These are phyloP conservation scores for Eidolon helvum DNA, from an alignment of 2,113 vertebrate genomes.

Conservation along the genomic window DNA sequence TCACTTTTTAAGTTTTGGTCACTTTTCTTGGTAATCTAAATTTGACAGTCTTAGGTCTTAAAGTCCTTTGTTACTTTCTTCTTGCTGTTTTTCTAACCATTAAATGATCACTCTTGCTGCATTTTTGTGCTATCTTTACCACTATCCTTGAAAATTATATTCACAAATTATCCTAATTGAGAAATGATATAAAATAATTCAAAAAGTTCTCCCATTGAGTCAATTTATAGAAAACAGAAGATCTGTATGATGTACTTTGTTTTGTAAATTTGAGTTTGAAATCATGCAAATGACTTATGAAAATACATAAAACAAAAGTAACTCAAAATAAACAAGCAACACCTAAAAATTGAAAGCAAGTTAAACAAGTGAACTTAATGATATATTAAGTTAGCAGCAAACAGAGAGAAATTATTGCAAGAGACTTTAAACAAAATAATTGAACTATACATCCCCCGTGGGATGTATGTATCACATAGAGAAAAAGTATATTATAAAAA, in stretches of 20 bases:
- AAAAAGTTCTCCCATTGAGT: neutral
- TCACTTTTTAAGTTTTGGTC: neutral
- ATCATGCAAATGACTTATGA: neutral
- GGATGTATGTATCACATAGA: neutral
- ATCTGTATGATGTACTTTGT: neutral
- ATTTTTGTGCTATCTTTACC: neutral
- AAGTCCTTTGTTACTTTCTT: neutral
- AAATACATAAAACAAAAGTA: neutral
- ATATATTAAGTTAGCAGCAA: neutral
- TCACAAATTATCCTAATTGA: neutral
- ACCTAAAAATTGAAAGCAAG: neutral
- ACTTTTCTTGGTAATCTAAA: neutral
- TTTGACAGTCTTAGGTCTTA: neutral
- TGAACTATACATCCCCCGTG: neutral
- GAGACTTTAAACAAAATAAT: neutral
- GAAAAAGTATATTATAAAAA: neutral
- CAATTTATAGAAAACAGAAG: neutral
- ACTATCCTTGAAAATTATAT: neutral
- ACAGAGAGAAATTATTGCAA: neutral
- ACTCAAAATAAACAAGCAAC: neutral
- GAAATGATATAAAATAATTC: neutral
- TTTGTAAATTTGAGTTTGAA: neutral
- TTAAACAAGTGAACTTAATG: conserved; percentile 12
- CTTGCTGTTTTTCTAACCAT: neutral
- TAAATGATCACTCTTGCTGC: neutral